Evolutionary conservation across 1,140 invertebrate species (phyloP).

Genomic region (silkworm (Bombyx mori)): ASM3026992v2 NC_085113.1:13319001-13319500

Average conservation of each 20-base stretch:
- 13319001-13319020: not conserved
- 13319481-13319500: too few species aligned
- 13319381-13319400: constrained; percentile 83
- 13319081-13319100: constrained; percentile 40
- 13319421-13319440: constrained; percentile 90
- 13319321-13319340: constrained; percentile 76
- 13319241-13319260: constrained; percentile 83
- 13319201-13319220: constrained; percentile 94
- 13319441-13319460: constrained; percentile 29
- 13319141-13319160: constrained; percentile 71
- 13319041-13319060: constrained; percentile 24
- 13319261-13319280: not conserved
- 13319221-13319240: constrained; percentile 96
- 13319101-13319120: constrained; percentile 57
- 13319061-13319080: constrained; percentile 68
- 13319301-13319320: not conserved
- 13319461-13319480: too few species aligned
- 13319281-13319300: not conserved
- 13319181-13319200: constrained; percentile 89
- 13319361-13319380: constrained; percentile 88
- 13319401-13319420: constrained; percentile 94
- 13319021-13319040: not conserved
- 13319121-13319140: constrained; percentile 47
- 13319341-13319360: constrained; percentile 93
- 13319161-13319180: constrained; percentile 81